Conservation (phyloP, 2,113 vertebrate genomes). For the Salminus brasiliensis region DNA sequence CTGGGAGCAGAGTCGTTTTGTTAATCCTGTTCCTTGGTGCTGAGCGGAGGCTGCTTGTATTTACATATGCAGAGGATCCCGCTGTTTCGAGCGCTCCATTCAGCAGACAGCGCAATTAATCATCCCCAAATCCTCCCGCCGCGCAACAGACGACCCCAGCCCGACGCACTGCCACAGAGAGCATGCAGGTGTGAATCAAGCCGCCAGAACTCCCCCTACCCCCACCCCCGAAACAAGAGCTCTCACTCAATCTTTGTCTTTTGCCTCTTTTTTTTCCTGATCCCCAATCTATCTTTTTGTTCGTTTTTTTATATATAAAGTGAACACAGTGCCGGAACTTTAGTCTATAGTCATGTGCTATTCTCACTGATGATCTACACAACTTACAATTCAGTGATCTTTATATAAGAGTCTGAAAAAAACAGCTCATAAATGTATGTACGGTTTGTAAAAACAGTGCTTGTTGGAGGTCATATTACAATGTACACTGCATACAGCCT, state of each 20-base stretch:
- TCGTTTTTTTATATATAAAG: conserved; percentile 29
- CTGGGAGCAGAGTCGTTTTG: conserved; percentile 78
- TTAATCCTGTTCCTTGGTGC: conserved; percentile 82
- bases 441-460: background rate
- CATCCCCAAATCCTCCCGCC: conserved; percentile 87
- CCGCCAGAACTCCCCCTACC: conserved; percentile 72
- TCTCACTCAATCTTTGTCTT: conserved; percentile 44
- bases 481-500: background rate
- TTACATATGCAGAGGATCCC: conserved; percentile 88
- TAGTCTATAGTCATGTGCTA: background rate
- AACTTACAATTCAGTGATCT: background rate
- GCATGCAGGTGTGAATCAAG: conserved; percentile 88
- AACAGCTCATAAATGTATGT: no score
- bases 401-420: background rate
- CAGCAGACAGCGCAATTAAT: conserved; percentile 95
- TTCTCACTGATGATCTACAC: background rate
- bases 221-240: conserved; percentile 60
- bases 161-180: conserved; percentile 77
- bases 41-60: conserved; percentile 83
- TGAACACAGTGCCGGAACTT: background rate
- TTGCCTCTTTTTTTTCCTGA: conserved; percentile 56
- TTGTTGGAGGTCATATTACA: background rate
- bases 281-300: conserved; percentile 49
- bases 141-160: conserved; percentile 81
- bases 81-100: conserved; percentile 84